Evolutionary conservation across 1,140 invertebrate genomes (phyloP).

Genomic region (Metaphire vulgaris): DNA sequence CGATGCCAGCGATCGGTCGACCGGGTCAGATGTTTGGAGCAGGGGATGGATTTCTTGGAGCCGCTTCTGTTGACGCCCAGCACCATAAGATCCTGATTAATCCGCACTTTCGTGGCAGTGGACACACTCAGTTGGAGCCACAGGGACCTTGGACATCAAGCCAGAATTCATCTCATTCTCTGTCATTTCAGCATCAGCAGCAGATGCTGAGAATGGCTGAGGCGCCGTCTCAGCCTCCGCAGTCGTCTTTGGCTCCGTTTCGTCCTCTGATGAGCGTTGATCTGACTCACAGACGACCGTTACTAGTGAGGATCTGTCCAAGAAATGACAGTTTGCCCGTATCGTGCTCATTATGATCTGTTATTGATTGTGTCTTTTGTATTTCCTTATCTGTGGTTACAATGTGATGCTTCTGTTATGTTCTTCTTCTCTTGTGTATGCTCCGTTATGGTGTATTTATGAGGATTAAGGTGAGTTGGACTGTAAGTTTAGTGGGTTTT

Average conservation of each 20-base stretch:
- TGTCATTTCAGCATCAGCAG: neutral
- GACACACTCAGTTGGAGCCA: neutral
- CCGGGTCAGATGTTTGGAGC: neutral
- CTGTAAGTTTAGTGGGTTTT: no score
- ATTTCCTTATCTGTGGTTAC: no score
- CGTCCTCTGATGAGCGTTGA: neutral
- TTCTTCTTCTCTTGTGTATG: no score
- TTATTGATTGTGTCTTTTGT: no score
- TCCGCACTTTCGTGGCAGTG: neutral
- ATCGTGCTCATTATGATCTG: no score
- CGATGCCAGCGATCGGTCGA: neutral
- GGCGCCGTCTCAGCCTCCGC: neutral
- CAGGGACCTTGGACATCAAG: neutral
- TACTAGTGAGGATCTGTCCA: no score
- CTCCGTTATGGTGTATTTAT: no score
- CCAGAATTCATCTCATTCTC: neutral
- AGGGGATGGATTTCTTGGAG: neutral
- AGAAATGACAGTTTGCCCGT: no score
- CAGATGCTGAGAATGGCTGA: neutral
- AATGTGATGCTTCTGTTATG: no score
- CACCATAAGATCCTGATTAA: neutral
- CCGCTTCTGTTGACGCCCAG: neutral
- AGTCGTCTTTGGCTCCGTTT: neutral
- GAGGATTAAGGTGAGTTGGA: no score
- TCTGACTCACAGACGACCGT: neutral